phyloP scores from a whole-genome alignment of 2,888 invertebrate genomes.

The Acronicta aceris region DNA sequence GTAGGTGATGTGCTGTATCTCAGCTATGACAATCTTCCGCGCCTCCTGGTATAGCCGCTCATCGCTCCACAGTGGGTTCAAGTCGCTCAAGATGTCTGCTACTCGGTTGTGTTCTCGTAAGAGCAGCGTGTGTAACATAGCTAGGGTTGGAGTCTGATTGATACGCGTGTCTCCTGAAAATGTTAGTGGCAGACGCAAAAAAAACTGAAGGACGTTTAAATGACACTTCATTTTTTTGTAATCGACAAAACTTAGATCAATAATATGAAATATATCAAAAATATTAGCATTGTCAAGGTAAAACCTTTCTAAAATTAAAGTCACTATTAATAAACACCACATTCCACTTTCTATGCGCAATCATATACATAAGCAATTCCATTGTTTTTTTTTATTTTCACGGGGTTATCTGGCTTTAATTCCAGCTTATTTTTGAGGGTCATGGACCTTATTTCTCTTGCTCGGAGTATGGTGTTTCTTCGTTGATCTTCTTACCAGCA shows the following conservation, averaged over 20 bases:
- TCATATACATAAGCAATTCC: too few species aligned
- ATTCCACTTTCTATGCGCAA: too few species aligned
- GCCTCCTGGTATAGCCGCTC: slow-evolving; percentile 89
- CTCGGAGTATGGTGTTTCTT: background rate
- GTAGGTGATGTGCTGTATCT: slow-evolving; percentile 90
- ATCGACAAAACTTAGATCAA: too few species aligned
- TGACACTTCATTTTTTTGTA: too few species aligned
- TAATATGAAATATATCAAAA: too few species aligned
- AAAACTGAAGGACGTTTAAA: background rate
- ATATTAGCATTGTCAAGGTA: too few species aligned
- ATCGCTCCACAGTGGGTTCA: slow-evolving; percentile 90
- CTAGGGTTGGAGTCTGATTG: slow-evolving; percentile 88
- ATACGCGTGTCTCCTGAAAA: slow-evolving; percentile 84
- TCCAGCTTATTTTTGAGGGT: too few species aligned
- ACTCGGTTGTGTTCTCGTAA: slow-evolving; percentile 89
- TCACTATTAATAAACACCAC: too few species aligned
- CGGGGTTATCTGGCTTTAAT: too few species aligned
- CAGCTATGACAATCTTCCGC: slow-evolving; percentile 86
- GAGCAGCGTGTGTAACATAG: slow-evolving; percentile 85
- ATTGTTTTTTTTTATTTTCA: too few species aligned
- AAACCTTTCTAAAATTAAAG: too few species aligned
- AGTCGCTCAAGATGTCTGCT: slow-evolving; percentile 79
- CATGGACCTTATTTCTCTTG: too few species aligned
- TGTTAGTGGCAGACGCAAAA: background rate
- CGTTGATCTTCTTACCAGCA: slow-evolving; percentile 70